Percentiles rank a stretch among this genome's conserved stretches.
phyloP scores from a whole-genome alignment of 2,113 vertebrate species.

The Bubo bubo region DNA sequence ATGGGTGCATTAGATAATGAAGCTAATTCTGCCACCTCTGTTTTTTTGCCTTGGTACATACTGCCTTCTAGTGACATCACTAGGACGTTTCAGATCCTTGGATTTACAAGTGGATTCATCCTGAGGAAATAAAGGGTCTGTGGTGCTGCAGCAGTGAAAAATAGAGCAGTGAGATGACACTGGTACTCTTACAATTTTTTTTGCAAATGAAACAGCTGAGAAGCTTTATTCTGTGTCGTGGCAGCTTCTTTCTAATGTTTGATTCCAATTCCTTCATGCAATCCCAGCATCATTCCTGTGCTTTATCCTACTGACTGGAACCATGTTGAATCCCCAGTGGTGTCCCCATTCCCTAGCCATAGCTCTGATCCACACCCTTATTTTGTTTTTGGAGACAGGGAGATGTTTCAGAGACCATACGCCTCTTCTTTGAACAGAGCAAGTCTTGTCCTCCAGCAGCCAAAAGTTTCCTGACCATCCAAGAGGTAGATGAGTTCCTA shows the following conservation, averaged over 20 bases:
- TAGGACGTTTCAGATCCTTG: neutral
- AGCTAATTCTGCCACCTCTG: neutral
- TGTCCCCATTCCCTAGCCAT: neutral
- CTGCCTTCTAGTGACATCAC: neutral
- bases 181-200: neutral
- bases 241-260: neutral
- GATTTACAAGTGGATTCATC: neutral
- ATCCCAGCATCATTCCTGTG: neutral
- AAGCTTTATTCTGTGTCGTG: neutral
- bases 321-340: neutral
- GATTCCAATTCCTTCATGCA: neutral
- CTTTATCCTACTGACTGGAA: neutral
- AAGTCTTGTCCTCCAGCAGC: conserved; percentile 86
- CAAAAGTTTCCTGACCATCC: conserved; percentile 93
- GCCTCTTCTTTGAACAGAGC: conserved; percentile 95
- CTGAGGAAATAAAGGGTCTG: neutral
- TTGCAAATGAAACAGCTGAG: neutral
- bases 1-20: neutral
- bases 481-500: conserved; percentile 91
- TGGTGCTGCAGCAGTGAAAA: neutral
- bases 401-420: conserved; percentile 93
- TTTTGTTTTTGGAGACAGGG: conserved; percentile 78
- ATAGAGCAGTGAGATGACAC: neutral
- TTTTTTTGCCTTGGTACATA: neutral
- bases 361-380: neutral